Evolutionary conservation across 2,888 invertebrate species (phyloP).

Genomic region (Seira sanloemensis): DNA sequence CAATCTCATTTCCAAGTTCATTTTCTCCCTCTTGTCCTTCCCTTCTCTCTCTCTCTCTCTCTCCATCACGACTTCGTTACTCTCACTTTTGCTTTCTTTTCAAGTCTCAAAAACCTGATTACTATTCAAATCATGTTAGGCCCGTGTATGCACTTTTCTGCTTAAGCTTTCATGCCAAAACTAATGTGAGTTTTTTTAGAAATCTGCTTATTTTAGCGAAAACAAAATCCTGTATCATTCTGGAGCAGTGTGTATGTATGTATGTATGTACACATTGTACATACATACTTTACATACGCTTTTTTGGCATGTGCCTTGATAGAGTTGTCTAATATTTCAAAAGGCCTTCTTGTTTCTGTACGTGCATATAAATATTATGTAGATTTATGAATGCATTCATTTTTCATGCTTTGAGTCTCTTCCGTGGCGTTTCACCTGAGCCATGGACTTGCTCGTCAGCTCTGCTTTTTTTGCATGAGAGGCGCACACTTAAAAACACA

Average conservation of each 20-base stretch:
- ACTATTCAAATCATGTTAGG: neutral
- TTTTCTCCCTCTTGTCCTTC: neutral
- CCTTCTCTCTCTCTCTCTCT: neutral
- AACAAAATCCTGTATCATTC: neutral
- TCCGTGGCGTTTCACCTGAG: no score
- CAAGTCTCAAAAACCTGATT: neutral
- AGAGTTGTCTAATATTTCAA: slow-evolving; percentile 54
- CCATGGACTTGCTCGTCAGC: neutral
- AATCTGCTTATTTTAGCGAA: no score
- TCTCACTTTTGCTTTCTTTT: neutral
- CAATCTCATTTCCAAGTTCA: slow-evolving; percentile 11
- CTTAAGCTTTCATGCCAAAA: neutral
- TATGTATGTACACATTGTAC: neutral
- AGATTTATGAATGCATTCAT: slow-evolving; percentile 19
- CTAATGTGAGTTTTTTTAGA: no score
- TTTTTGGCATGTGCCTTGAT: slow-evolving; percentile 61
- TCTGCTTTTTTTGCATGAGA: slow-evolving; percentile 29
- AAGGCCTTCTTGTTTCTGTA: slow-evolving; percentile 6
- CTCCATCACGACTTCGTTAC: neutral
- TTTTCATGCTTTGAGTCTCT: slow-evolving; percentile 12
- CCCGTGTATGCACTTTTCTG: neutral
- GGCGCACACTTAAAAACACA: neutral
- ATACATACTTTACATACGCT: no score
- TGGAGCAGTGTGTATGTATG: neutral
- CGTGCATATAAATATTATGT: slow-evolving; percentile 1